Evolutionary conservation across 2,888 invertebrate genomes (phyloP), one percentile per base, ranked within the genome.

Genomic region (Kryphioiulus occultus): DNA sequence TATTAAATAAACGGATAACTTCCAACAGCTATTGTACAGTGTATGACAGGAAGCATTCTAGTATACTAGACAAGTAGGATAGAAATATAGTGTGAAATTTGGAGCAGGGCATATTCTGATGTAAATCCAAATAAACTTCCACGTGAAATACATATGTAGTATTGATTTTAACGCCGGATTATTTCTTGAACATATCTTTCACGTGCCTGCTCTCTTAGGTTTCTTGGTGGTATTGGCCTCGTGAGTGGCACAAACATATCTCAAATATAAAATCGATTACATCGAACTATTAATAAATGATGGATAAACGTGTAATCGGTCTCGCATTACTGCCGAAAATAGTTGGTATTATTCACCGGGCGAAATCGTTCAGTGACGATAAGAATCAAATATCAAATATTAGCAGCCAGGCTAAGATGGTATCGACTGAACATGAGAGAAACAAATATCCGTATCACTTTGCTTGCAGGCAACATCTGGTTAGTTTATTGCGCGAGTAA

Each of bases 341-440:
- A 22, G 59, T 59, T n/a, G 59, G 22, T 22, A 59, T 59, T 59
- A 59, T 59, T 59, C 59, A 22, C 17, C 22, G 22, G n/a, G 59
- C 59, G 17, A 59, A 59, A 22, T 59, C 22, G 59, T 59, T 59
- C 4, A 59, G 22, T 7, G 59, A 22, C 7, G 59, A 59, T 59
- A 59, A 22, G 59, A 59, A 59, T 59, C 59, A 59, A 59, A 59
- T 59, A 59, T 59, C 59, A 59, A 59, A 59, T 22, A 59, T 59
- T 59, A 59, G 59, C 59, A 22, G 59, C 59, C 22, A 59, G 59
- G 7, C 59, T 59, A 22, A n/a, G 59, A 59, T n/a, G 59, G n/a
- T 22, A 59, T 59, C 59, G 59, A 22, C n/a, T 59, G 22, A 59
- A 59, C 22, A 59, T n/a, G 7, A 59, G 22, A 4, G 9, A 59